phyloP scores from a whole-genome alignment of 2,797 vertebrate genomes.

The Prionace glauca region DNA sequence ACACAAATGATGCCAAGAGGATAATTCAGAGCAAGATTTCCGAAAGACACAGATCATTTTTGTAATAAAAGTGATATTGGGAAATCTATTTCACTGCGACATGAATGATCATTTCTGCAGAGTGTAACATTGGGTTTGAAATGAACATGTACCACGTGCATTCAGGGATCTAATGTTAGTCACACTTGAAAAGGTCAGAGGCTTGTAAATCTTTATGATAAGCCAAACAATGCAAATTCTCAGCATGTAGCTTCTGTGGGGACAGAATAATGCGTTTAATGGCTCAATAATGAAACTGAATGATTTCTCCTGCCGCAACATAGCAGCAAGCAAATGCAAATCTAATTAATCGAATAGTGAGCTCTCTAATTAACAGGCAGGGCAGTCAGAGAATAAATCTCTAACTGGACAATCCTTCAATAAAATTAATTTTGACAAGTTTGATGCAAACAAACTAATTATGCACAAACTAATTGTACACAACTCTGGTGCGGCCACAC shows the following conservation, averaged over 20 bases:
- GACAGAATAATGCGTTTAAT: conserved; percentile 39
- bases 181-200: conserved; percentile 44
- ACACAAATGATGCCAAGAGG: not conserved
- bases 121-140: conserved; percentile 45
- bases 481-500: no score
- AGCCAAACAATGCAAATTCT: conserved; percentile 40
- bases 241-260: conserved; percentile 42
- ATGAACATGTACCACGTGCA: conserved; percentile 38
- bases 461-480: no score
- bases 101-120: conserved; percentile 40
- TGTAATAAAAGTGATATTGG: conserved; percentile 8
- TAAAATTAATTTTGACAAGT: not conserved
- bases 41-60: conserved; percentile 38
- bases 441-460: not conserved
- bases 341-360: not conserved
- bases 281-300: conserved; percentile 39
- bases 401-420: not conserved
- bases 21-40: conserved; percentile 16
- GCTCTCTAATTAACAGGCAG: not conserved
- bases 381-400: conserved; percentile 3
- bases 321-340: not conserved
- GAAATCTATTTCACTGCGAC: conserved; percentile 44
- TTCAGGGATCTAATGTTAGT: conserved; percentile 41
- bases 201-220: conserved; percentile 47
- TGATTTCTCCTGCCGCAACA: not conserved